Evolutionary conservation across 1,140 invertebrate genomes (phyloP).

Genomic region (Papilio glaucus): DNA sequence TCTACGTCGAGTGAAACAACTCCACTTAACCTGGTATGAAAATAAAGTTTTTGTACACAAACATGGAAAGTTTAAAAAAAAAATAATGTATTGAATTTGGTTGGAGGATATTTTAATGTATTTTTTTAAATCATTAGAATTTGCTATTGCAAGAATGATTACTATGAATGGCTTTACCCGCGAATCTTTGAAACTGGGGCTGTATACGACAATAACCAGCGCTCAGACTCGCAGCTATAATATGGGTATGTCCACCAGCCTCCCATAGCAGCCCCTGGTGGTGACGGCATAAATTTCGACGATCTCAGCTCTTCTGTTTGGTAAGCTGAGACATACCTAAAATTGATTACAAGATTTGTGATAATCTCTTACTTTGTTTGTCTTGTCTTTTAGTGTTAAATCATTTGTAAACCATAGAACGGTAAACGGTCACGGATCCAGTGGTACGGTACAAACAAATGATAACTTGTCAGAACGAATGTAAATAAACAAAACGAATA

Average conservation of each 20-base stretch:
- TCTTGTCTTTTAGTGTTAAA: not conserved
- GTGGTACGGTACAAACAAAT: not conserved
- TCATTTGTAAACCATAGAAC: no score
- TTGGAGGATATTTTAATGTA: not conserved
- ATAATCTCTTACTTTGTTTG: no score
- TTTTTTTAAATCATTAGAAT: no score
- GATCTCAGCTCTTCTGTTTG: constrained; percentile 84
- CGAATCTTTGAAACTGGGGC: constrained; percentile 87
- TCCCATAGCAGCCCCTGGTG: constrained; percentile 86
- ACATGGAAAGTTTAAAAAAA: not conserved
- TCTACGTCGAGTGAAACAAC: constrained; percentile 93
- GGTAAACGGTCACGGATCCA: no score
- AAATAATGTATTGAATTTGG: no score
- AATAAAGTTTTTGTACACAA: constrained; percentile 43
- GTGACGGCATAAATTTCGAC: constrained; percentile 88
- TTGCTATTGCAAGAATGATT: no score
- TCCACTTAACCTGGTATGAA: constrained; percentile 86
- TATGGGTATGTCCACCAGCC: constrained; percentile 93
- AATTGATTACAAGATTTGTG: not conserved
- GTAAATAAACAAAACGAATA: constrained; percentile 3
- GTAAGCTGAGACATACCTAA: constrained; percentile 71
- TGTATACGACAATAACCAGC: constrained; percentile 92
- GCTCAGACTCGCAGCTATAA: constrained; percentile 88
- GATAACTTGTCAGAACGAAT: not conserved
- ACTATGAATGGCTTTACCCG: constrained; percentile 80